Base-by-base conservation (phyloP, 2,113 vertebrate genomes). In the Salvelinus sp. region DNA sequence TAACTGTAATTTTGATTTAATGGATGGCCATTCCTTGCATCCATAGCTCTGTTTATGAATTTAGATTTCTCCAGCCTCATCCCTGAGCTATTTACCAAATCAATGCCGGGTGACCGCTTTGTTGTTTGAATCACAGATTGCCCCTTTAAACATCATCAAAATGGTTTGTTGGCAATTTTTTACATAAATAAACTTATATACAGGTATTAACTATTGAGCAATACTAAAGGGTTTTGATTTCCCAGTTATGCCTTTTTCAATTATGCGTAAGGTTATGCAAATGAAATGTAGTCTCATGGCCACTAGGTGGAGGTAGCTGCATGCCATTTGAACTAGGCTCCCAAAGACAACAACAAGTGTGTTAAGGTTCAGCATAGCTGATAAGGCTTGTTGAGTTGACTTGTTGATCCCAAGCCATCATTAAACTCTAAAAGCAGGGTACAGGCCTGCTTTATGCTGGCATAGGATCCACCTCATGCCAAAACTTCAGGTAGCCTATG, bases 221-320 rank as follows among this genome's bases (percentile, higher is more conserved):
- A 18, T 14, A 16, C 16, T 54, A 14, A 54, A 14, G 2, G 6
- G 38, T 38, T 38, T 50, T 50, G 48, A 50, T 50, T 50, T 50
- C 2, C 48, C 60, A 63, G 18, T 63, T 63, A 63, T 9, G 18
- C 14, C 20, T 63, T 9, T 38, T 38, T 6, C 7, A 38, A 38
- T 38, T 38, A n/a, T 63, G 18, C n/a, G 5, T 6, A 1, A 10
- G 60, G 65, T 67, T 27, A 30, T 22, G n/a, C 2, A 63, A 4
- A 12, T 77, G 79, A 20, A 87, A 57, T 90, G 79, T 76, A 4
- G 4, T 77, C 2, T 66, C 38, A 3, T 70, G 72, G 54, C 88
- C 92, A 92, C 89, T 81, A 57, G 76, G 76, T 73, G 91, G 90
- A 69, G 85, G 90, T 79, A 81, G 64, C 73, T 76, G 38, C 83